phyloP scores from a whole-genome alignment of 2,888 invertebrate genomes.

The Liopterus haemorrhoidalis region DNA sequence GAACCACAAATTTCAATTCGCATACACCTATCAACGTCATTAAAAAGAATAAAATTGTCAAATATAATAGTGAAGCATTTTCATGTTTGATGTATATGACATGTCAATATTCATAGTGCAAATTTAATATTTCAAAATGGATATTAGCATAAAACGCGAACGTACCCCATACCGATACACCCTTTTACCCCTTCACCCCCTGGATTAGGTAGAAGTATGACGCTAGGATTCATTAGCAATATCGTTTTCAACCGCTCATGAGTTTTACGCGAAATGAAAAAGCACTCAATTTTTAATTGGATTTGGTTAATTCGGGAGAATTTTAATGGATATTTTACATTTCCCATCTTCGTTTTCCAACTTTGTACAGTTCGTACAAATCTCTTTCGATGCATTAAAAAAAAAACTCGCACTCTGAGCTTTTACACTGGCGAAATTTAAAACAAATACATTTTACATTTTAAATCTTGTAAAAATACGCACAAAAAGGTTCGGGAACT shows the following conservation, averaged over 20 bases:
- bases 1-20: background rate
- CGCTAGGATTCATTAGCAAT: slow-evolving; percentile 22
- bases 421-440: no score
- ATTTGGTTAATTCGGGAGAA: slow-evolving; percentile 48
- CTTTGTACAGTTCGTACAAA: slow-evolving; percentile 22
- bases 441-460: no score
- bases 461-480: no score
- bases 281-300: slow-evolving; percentile 51
- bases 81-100: slow-evolving; percentile 9
- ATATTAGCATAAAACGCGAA: slow-evolving; percentile 21
- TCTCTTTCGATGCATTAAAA: slow-evolving; percentile 10
- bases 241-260: slow-evolving; percentile 24
- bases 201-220: slow-evolving; percentile 19
- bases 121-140: slow-evolving; percentile 11
- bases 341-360: slow-evolving; percentile 36
- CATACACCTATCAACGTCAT: background rate
- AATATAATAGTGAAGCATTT: slow-evolving; percentile 18
- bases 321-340: slow-evolving; percentile 49
- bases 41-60: slow-evolving; percentile 6
- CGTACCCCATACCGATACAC: background rate
- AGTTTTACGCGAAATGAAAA: slow-evolving; percentile 45
- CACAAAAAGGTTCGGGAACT: no score
- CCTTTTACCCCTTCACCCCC: background rate
- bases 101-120: slow-evolving; percentile 18
- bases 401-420: no score